Evolutionary conservation across 2,797 vertebrate species (phyloP).

Genomic region (Lepilemur ruficaudatus): DNA sequence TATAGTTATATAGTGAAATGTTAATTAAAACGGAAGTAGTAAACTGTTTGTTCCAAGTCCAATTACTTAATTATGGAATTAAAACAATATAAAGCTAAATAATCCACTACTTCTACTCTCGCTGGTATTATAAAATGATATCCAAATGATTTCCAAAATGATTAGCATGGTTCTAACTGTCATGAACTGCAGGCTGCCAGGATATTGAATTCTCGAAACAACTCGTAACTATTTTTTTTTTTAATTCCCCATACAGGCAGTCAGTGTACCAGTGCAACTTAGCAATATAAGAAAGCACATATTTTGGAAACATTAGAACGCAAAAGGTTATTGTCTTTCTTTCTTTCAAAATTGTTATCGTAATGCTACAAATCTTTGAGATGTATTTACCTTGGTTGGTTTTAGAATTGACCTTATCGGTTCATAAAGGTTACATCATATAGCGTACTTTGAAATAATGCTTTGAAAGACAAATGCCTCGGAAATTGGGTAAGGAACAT

Average conservation of each 20-base stretch:
- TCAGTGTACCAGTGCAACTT: conserved; percentile 58
- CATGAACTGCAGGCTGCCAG: conserved; percentile 57
- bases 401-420: conserved; percentile 35
- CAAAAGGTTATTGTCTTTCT: conserved; percentile 53
- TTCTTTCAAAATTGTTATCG: conserved; percentile 41
- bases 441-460: neutral
- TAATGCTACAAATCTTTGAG: conserved; percentile 1
- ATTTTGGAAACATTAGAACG: conserved; percentile 65
- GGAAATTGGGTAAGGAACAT: neutral
- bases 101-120: conserved; percentile 62
- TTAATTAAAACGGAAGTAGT: conserved; percentile 78
- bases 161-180: conserved; percentile 62
- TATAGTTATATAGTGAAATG: conserved; percentile 67
- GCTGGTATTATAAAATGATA: conserved; percentile 56
- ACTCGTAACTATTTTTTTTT: conserved; percentile 43
- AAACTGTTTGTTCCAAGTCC: conserved; percentile 64
- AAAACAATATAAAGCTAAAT: conserved; percentile 70
- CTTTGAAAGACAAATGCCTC: neutral
- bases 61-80: conserved; percentile 78
- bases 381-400: conserved; percentile 42
- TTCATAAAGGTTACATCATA: conserved; percentile 16
- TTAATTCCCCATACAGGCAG: conserved; percentile 32
- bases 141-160: conserved; percentile 63
- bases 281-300: conserved; percentile 67
- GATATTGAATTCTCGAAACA: conserved; percentile 67